These are phyloP conservation scores for Aplocera efformata DNA, from an alignment of 2,888 invertebrate species.

Conservation along the genomic window DNA sequence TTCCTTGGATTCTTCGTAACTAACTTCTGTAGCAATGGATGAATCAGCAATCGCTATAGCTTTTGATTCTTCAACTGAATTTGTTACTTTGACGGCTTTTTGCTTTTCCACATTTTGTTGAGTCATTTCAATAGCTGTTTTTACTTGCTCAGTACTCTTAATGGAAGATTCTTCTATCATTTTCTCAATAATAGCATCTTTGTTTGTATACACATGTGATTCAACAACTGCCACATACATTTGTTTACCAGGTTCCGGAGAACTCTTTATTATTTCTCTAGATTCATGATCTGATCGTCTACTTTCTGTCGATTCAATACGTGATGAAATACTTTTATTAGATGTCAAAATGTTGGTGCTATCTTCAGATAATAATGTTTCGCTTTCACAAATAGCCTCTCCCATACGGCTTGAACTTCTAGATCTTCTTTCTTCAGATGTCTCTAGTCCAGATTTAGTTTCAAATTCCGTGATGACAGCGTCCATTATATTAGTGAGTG, in stretches of 20 bases:
- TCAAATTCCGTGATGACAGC: conserved; percentile 67
- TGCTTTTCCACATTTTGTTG: conserved; percentile 23
- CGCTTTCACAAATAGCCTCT: conserved; percentile 46
- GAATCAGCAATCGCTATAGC: conserved; percentile 8
- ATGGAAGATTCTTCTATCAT: conserved; percentile 47
- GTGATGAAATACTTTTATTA: conserved; percentile 31
- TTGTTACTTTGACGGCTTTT: conserved; percentile 41
- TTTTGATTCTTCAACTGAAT: conserved; percentile 31
- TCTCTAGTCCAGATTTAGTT: conserved; percentile 49
- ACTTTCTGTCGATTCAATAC: conserved; percentile 34
- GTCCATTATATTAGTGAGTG: conserved; percentile 61
- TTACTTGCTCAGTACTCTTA: conserved; percentile 34
- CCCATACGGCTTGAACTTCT: conserved; percentile 52
- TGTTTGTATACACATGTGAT: conserved; percentile 67
- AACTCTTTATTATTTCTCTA: conserved; percentile 23
- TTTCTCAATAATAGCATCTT: conserved; percentile 60
- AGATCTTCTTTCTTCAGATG: conserved; percentile 41
- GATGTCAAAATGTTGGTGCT: conserved; percentile 22
- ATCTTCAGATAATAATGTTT: conserved; percentile 42
- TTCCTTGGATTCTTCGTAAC: conserved; percentile 25
- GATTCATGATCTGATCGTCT: conserved; percentile 38
- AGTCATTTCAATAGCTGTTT: conserved; percentile 18
- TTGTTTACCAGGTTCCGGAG: conserved; percentile 41
- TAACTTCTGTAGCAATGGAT: conserved; percentile 12
- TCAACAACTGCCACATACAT: conserved; percentile 69